A percentile compares a stretch with the other conserved stretches of the same genome.
Conservation (phyloP, 2,113 vertebrate genomes). For the Podocnemis expansa region DNA sequence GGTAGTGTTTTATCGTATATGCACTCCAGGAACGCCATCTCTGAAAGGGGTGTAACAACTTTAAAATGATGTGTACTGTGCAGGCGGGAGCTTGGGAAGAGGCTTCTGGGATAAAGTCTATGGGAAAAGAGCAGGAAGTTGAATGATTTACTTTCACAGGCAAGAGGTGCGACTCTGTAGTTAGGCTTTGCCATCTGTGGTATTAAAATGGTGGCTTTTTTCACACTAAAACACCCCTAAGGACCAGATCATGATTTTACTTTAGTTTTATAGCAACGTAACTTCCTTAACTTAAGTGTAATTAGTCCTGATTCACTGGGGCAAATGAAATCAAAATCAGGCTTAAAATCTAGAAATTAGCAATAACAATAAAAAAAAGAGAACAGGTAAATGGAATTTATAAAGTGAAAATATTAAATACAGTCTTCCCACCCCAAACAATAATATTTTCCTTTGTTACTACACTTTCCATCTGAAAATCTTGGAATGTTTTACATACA, state of each 20-base stretch:
- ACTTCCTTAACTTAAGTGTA: neutral
- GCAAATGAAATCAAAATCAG: neutral
- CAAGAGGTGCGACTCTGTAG: neutral
- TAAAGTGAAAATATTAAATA: neutral
- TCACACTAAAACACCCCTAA: neutral
- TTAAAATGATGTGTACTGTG: neutral
- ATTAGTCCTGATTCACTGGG: neutral
- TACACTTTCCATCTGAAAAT: constrained; percentile 3
- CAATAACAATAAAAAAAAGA: neutral
- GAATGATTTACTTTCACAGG: neutral
- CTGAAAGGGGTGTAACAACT: neutral
- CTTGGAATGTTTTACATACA: neutral
- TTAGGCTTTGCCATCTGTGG: neutral
- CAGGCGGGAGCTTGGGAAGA: neutral
- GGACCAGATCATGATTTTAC: too few species aligned
- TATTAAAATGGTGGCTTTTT: neutral
- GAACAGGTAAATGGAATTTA: neutral
- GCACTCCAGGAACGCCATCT: constrained; percentile 1
- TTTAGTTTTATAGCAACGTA: neutral
- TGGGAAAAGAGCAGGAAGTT: neutral
- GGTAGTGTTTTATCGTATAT: neutral
- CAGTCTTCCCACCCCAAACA: neutral
- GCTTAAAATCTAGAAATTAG: neutral
- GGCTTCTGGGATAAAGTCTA: neutral
- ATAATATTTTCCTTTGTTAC: neutral